Percentiles rank a stretch among this genome's conserved stretches.
These are phyloP conservation scores for Scomber japonicus DNA, from an alignment of 2,113 vertebrate species.

Conservation along the genomic window DNA sequence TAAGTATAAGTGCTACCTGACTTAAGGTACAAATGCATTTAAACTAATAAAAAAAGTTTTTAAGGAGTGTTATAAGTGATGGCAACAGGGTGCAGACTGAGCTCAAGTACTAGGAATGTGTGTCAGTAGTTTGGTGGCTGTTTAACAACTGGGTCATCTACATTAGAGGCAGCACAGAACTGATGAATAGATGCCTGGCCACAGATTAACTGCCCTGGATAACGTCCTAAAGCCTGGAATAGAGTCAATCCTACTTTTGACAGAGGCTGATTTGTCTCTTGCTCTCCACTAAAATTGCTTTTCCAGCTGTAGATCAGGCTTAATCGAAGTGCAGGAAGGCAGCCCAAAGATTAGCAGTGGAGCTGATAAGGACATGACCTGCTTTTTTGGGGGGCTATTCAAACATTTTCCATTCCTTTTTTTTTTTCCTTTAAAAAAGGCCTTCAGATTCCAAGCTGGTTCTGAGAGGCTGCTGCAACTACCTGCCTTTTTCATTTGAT, in stretches of 20 bases:
- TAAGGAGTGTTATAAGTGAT: neutral
- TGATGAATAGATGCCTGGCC: constrained; percentile 45
- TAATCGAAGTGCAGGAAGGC: constrained; percentile 46
- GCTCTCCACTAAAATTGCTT: constrained; percentile 36
- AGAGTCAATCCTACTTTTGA: constrained; percentile 64
- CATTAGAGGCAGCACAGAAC: constrained; percentile 32
- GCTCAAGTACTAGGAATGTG: neutral
- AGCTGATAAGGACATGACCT: constrained; percentile 40
- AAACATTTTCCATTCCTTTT: neutral
- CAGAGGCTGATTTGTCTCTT: constrained; percentile 30
- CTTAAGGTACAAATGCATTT: neutral
- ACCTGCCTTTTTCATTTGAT: neutral
- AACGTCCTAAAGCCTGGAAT: constrained; percentile 59
- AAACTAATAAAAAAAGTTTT: neutral
- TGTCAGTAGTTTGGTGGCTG: constrained; percentile 34
- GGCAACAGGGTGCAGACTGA: neutral
- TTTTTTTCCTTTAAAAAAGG: neutral
- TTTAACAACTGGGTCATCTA: constrained; percentile 64
- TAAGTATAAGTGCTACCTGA: neutral
- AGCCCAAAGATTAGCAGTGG: constrained; percentile 50
- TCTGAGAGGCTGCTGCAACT: neutral
- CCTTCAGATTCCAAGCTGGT: neutral
- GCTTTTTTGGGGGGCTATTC: constrained; percentile 7
- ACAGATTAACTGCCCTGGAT: constrained; percentile 69
- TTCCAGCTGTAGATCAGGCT: constrained; percentile 46